phyloP scores from a whole-genome alignment of 2,797 vertebrate genomes.

The Sebastes nivosus region DNA sequence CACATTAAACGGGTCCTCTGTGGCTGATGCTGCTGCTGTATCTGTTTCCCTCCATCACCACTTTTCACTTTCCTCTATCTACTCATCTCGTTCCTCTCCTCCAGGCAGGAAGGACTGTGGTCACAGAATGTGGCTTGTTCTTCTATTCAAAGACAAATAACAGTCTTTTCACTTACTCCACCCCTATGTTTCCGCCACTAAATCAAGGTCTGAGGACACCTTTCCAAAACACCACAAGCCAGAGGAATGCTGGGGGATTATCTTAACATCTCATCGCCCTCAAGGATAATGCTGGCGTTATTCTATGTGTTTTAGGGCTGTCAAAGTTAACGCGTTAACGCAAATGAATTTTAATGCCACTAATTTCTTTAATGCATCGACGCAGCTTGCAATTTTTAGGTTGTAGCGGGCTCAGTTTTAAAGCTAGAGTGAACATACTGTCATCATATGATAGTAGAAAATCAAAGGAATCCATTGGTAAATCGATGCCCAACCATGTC shows the following conservation, averaged over 20 bases:
- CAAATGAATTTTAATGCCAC: too few species aligned
- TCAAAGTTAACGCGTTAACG: too few species aligned
- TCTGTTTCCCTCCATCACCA: slow-evolving; percentile 46
- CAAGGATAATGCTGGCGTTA: too few species aligned
- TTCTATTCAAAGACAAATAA: slow-evolving; percentile 46
- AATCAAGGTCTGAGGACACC: slow-evolving; percentile 40
- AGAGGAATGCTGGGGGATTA: not conserved
- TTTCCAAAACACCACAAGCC: slow-evolving; percentile 21
- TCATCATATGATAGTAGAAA: too few species aligned
- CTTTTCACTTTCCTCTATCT: slow-evolving; percentile 33
- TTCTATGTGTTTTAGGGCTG: too few species aligned
- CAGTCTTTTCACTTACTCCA: slow-evolving; percentile 36
- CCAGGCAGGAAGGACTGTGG: slow-evolving; percentile 25
- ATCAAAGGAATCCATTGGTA: too few species aligned
- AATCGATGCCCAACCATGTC: too few species aligned
- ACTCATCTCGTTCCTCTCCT: slow-evolving; percentile 26
- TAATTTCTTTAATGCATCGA: too few species aligned
- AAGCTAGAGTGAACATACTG: too few species aligned
- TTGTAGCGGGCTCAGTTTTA: too few species aligned
- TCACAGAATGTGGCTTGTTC: slow-evolving; percentile 21
- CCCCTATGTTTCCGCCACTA: slow-evolving; percentile 23
- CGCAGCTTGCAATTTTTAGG: too few species aligned
- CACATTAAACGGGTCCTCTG: slow-evolving; percentile 31
- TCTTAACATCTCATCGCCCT: not conserved
- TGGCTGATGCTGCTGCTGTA: slow-evolving; percentile 28